phyloP scores from a whole-genome alignment of 2,888 invertebrate genomes.

The Muschampia plurimacula region DNA sequence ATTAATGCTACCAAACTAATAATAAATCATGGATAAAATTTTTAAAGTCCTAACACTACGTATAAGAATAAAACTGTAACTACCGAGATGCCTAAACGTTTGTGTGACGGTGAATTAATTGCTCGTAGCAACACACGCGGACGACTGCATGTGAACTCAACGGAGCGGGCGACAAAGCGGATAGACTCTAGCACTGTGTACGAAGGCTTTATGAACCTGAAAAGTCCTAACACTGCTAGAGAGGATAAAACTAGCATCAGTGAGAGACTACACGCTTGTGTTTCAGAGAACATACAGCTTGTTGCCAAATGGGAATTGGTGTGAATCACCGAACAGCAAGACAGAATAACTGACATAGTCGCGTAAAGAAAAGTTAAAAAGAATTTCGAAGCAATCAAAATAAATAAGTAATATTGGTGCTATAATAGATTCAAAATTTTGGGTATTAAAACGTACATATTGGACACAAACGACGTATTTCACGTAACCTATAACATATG shows the following conservation, averaged over 20 bases:
- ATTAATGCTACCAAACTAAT: not conserved
- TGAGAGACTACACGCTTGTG: conserved; percentile 26
- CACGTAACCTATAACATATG: too few species aligned
- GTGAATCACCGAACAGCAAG: conserved; percentile 5
- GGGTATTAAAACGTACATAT: not conserved
- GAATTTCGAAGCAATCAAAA: not conserved
- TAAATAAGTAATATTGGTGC: not conserved
- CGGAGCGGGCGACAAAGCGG: conserved; percentile 48
- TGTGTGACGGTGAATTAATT: conserved; percentile 84
- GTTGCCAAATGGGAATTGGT: conserved; percentile 13
- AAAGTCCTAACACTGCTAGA: conserved; percentile 41
- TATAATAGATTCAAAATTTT: not conserved
- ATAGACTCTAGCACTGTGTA: conserved; percentile 26
- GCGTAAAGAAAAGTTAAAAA: not conserved
- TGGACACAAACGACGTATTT: not conserved
- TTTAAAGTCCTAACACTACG: not conserved
- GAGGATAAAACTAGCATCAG: conserved; percentile 24
- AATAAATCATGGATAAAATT: not conserved
- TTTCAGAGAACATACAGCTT: conserved; percentile 10
- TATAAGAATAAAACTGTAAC: conserved; percentile 58
- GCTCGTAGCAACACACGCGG: conserved; percentile 80
- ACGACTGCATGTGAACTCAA: conserved; percentile 49
- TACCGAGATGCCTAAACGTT: conserved; percentile 83
- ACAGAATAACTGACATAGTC: not conserved
- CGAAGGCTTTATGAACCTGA: conserved; percentile 36